phyloP scores from a whole-genome alignment of 2,113 vertebrate species.

The Sapajus apella region DNA sequence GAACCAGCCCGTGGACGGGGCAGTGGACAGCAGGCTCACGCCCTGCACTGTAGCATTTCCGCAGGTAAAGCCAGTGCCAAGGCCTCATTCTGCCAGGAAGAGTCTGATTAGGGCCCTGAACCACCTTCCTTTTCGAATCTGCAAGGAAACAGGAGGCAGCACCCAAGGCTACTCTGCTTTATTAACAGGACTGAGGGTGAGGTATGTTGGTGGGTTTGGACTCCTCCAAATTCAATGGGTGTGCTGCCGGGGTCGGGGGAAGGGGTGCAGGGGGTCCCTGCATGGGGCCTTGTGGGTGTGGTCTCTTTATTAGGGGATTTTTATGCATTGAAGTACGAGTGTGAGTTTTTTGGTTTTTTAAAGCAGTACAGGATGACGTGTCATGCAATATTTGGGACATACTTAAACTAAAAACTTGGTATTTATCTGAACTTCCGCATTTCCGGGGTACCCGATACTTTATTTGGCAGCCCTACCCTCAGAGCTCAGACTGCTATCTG shows the following conservation, averaged over 20 bases:
- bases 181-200: no score
- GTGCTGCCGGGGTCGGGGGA: not conserved
- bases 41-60: not conserved
- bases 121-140: not conserved
- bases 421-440: not conserved
- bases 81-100: not conserved
- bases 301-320: not conserved
- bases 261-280: no score
- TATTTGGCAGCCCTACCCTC: no score
- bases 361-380: no score
- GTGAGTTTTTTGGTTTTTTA: no score
- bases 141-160: not conserved
- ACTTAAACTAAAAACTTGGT: no score
- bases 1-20: not conserved
- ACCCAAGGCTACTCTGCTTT: not conserved
- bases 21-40: not conserved
- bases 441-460: no score
- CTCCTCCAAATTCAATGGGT: not conserved
- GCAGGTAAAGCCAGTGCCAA: fast-evolving
- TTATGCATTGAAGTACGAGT: no score
- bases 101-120: not conserved
- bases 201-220: not conserved
- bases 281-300: no score
- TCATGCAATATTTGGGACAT: not conserved
- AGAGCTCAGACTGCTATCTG: not conserved